Evolutionary conservation across 2,888 invertebrate species (phyloP).

Genomic region (Agrilus mali): DNA sequence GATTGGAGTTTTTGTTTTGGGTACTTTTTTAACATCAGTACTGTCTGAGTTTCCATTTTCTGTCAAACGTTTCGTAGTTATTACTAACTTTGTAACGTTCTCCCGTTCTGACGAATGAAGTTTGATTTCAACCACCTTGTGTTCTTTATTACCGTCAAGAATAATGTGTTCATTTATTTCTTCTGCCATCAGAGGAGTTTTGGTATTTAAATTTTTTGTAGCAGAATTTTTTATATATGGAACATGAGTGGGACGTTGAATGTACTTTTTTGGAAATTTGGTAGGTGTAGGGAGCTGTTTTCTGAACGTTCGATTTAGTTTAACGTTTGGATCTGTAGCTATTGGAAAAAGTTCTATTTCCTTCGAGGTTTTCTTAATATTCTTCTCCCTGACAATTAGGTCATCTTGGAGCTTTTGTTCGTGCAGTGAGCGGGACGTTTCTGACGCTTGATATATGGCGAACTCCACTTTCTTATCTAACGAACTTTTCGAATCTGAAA

Average conservation of each 20-base stretch:
- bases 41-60: slow-evolving; percentile 8
- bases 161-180: slow-evolving; percentile 12
- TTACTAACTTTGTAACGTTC: slow-evolving; percentile 14
- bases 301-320: slow-evolving; percentile 30
- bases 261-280: slow-evolving; percentile 4
- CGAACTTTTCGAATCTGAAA: slow-evolving; percentile 3
- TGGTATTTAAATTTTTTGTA: no score
- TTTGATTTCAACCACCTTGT: slow-evolving; percentile 21
- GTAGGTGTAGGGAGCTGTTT: slow-evolving; percentile 26
- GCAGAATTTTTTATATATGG: no score
- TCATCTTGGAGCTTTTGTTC: slow-evolving; percentile 15
- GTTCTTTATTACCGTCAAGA: slow-evolving; percentile 11
- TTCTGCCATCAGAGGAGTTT: not conserved
- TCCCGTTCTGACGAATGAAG: slow-evolving; percentile 14
- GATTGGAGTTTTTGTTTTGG: slow-evolving; percentile 2
- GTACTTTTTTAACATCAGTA: slow-evolving; percentile 1
- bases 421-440: slow-evolving; percentile 3
- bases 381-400: slow-evolving; percentile 9
- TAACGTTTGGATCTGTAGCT: slow-evolving; percentile 21
- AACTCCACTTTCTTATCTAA: slow-evolving; percentile 10
- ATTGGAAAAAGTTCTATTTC: slow-evolving; percentile 29
- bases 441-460: slow-evolving; percentile 2
- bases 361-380: slow-evolving; percentile 23
- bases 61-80: slow-evolving; percentile 16
- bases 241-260: no score